These are phyloP conservation scores for Orthonyx spaldingii DNA, from an alignment of 2,113 vertebrate species.

Conservation along the genomic window DNA sequence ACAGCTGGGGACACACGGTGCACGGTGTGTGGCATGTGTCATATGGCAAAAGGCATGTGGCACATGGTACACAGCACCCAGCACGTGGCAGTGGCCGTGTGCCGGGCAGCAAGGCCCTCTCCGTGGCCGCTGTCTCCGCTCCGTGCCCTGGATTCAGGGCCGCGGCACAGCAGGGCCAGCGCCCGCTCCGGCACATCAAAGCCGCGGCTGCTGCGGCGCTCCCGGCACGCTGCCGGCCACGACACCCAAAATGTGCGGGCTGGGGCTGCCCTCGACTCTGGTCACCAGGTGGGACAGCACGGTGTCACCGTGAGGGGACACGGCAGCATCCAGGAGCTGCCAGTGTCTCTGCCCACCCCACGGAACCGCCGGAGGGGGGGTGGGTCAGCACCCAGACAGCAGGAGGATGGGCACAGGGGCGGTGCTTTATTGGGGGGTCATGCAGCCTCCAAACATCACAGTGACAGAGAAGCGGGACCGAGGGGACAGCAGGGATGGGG, in stretches of 20 bases:
- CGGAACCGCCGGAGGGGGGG: neutral
- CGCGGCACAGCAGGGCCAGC: neutral
- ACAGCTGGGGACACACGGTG: no score
- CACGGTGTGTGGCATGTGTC: neutral
- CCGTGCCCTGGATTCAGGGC: neutral
- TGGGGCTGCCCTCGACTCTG: no score
- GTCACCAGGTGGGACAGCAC: accelerated
- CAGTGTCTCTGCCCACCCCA: accelerated
- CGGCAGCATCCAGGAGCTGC: neutral
- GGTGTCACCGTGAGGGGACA: neutral
- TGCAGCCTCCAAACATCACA: slow-evolving; percentile 19
- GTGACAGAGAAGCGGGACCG: neutral
- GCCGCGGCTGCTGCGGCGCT: neutral
- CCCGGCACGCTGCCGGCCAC: neutral
- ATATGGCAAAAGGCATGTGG: accelerated
- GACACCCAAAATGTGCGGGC: neutral
- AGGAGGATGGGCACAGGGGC: neutral
- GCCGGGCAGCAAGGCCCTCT: neutral
- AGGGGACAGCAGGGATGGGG: neutral
- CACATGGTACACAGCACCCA: accelerated
- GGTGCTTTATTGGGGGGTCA: slow-evolving; percentile 43
- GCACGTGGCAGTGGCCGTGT: neutral
- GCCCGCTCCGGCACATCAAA: neutral
- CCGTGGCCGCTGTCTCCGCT: neutral
- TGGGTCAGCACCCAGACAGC: neutral